Conservation (phyloP, 92 coral and sea anemone species). For the Virgularia gustaviana region DNA sequence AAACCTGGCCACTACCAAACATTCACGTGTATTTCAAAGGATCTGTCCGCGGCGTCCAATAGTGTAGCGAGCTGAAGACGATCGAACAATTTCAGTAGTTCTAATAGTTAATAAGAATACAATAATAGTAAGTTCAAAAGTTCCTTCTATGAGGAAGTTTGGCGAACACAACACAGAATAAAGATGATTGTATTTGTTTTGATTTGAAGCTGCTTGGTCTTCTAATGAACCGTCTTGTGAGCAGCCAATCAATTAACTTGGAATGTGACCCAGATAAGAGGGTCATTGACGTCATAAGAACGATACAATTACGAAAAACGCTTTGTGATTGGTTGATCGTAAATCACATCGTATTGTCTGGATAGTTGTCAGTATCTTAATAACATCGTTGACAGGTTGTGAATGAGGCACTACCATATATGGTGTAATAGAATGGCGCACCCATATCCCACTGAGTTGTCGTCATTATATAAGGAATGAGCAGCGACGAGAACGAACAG, state of each 20-base stretch:
- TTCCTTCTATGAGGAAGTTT: background rate
- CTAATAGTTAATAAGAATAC: too few species aligned
- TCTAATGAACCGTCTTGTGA: constrained; percentile 4
- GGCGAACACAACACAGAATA: background rate
- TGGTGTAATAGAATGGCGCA: constrained; percentile 43
- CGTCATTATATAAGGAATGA: constrained; percentile 18
- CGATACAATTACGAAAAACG: constrained; percentile 12
- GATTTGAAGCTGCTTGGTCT: constrained; percentile 13
- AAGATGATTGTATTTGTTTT: constrained; percentile 22
- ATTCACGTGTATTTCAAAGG: too few species aligned
- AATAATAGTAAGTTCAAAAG: too few species aligned
- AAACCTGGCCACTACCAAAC: too few species aligned
- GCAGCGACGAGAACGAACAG: constrained; percentile 4
- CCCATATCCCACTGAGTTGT: constrained; percentile 39
- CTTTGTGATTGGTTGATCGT: constrained; percentile 23
- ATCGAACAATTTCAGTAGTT: too few species aligned
- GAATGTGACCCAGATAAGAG: constrained; percentile 19
- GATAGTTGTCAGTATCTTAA: constrained; percentile 28
- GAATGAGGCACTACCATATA: constrained; percentile 33
- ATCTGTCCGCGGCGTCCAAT: too few species aligned
- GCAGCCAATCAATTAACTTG: constrained; percentile 15
- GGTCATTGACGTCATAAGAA: constrained; percentile 30
- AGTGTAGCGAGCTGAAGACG: too few species aligned
- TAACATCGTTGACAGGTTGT: constrained; percentile 34
- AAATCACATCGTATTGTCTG: constrained; percentile 31